Evolutionary conservation across 2,797 vertebrate species (phyloP).

Genomic region (Myotis pilosus): DNA sequence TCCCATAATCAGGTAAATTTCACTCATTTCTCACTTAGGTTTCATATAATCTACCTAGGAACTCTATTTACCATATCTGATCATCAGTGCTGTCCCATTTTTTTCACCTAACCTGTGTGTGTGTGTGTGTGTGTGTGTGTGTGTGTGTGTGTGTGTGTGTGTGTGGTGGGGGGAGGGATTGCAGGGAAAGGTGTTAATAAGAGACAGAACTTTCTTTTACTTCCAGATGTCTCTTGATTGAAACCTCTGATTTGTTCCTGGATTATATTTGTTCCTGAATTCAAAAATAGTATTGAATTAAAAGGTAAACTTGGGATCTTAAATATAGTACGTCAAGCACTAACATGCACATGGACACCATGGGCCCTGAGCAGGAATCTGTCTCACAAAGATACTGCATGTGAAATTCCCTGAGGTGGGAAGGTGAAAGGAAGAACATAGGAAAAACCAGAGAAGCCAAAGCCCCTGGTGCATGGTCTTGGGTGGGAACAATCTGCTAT

Average conservation of each 20-base stretch:
- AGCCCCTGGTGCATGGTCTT: background rate
- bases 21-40: background rate
- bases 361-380: background rate
- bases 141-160: background rate
- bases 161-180: background rate
- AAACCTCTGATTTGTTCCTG: background rate
- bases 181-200: background rate
- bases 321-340: background rate
- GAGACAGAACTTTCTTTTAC: background rate
- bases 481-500: background rate
- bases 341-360: fast-evolving
- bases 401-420: background rate
- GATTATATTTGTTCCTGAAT: background rate
- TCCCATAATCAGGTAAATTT: background rate
- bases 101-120: background rate
- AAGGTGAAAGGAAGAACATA: background rate
- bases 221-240: background rate
- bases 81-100: background rate
- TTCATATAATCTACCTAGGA: background rate
- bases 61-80: background rate
- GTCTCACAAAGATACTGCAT: background rate
- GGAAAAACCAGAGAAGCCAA: no score
- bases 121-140: background rate
- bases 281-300: background rate
- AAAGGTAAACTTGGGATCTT: background rate